Base-by-base conservation (phyloP, 2,888 invertebrate species). In the Polyommatus icarus region DNA sequence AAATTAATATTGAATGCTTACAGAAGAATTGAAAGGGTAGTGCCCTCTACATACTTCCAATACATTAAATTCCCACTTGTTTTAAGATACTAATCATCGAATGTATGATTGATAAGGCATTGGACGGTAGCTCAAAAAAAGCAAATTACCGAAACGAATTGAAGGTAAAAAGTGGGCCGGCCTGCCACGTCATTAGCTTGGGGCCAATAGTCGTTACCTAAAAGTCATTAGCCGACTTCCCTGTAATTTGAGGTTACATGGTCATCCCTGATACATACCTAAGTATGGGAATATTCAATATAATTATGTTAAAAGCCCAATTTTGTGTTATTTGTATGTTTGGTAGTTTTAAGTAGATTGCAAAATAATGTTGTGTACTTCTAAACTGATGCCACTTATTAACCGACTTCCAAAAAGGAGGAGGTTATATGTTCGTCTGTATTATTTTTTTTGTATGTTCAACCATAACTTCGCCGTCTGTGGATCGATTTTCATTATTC, bases 191-290 rank as follows among this genome's bases (percentile, higher is more conserved):
- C 93, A 93, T 93, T 93, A 94, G 92, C 80, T 88, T 86, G 81
- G 88, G 88, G 87, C 94, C 94, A 93, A 94, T 94, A 92, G 92
- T 91, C 90, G 93, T 90, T 92, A 93, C 93, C 90, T 87, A 91
- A 93, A 94, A 92, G 89, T 92, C 94, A 93, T 94, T 94, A 94
- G 90, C 88, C 88, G 90, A 92, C 91, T 93, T 93, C 92, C 92
- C 93, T 84, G 89, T 89, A 91, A 91, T 90, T 91, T 92, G 90
- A 89, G 86, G 88, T 84, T 84, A 84, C 85, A 86, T 87, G 75
- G 80, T 76, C 71, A 57, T 80, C 76, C 59, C 77, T 46, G 24
- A 50, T 67, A 79, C 80, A 79, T 79, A 79, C 80, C 79, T 79
- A 78, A 79, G 79, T 79, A 78, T 76, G 77, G 79, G 78, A 80